Evolutionary conservation across 1,140 invertebrate genomes (phyloP).

Genomic region (Pseudomyrmex gracilis): DNA sequence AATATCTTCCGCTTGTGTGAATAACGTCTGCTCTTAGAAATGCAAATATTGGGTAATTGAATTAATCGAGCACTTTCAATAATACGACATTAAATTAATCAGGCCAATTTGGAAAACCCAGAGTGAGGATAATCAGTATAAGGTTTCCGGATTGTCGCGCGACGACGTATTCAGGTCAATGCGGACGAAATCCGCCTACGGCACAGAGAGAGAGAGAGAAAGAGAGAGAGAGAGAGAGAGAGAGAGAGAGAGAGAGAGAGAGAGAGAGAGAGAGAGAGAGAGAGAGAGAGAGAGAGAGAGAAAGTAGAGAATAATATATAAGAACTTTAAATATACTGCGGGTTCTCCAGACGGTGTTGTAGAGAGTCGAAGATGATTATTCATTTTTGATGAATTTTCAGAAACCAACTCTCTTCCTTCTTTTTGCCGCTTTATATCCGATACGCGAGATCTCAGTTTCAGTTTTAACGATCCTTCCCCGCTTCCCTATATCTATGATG

Average conservation of each 20-base stretch:
- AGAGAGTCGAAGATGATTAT: not conserved
- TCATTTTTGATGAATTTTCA: constrained; percentile 38
- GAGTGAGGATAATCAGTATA: not conserved
- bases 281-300: too few species aligned
- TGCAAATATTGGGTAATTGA: too few species aligned
- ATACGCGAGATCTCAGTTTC: constrained; percentile 8
- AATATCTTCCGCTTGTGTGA: too few species aligned
- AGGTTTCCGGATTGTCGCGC: not conserved
- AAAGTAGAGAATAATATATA: constrained; percentile 14
- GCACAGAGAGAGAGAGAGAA: too few species aligned
- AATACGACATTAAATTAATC: too few species aligned
- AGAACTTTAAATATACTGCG: constrained; percentile 20
- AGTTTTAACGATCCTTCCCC: constrained; percentile 16
- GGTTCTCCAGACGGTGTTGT: not conserved
- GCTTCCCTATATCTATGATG: not conserved
- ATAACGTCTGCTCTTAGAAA: too few species aligned
- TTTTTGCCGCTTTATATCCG: not conserved
- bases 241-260: too few species aligned
- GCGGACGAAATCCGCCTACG: not conserved
- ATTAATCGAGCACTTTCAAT: too few species aligned
- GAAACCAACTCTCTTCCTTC: not conserved
- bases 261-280: too few species aligned
- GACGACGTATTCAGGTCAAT: constrained; percentile 26
- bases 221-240: too few species aligned
- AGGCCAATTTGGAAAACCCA: not conserved